phyloP scores from a whole-genome alignment of 2,113 vertebrate genomes.

The Tenrec ecaudatus region DNA sequence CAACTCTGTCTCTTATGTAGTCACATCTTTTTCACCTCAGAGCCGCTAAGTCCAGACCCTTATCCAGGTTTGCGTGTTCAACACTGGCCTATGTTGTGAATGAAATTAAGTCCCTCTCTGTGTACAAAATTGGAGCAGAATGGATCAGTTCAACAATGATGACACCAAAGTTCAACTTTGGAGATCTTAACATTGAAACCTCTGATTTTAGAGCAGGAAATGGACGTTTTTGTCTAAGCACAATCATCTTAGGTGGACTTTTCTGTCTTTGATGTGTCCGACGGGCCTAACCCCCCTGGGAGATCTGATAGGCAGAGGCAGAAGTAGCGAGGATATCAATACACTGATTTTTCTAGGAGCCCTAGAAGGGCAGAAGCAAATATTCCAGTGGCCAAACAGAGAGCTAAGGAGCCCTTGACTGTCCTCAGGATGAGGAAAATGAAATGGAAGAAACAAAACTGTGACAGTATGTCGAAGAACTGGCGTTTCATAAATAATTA shows the following conservation, averaged over 20 bases:
- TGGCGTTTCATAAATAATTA: constrained; percentile 31
- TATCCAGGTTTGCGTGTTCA: background rate
- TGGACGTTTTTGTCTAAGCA: background rate
- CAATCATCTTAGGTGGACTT: background rate
- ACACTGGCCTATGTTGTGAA: background rate
- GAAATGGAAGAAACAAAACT: background rate
- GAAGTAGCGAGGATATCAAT: background rate
- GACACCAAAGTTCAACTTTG: background rate
- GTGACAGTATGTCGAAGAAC: background rate
- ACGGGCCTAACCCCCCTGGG: background rate
- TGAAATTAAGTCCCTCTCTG: background rate
- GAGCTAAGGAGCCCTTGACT: background rate
- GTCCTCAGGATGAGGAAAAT: background rate
- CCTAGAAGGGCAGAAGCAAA: constrained; percentile 3
- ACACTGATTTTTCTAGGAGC: background rate
- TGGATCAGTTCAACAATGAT: background rate
- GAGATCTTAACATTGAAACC: background rate
- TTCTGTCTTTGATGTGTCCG: background rate
- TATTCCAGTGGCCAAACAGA: background rate
- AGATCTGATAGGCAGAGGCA: background rate
- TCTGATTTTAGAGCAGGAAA: constrained; percentile 40
- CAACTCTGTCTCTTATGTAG: background rate
- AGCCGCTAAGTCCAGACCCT: background rate
- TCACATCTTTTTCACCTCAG: background rate
- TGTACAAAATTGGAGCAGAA: background rate